Evolutionary conservation across 2,113 vertebrate genomes (phyloP), one percentile per base, ranked within the genome.

Genomic region (Anoplopoma fimbria): DNA sequence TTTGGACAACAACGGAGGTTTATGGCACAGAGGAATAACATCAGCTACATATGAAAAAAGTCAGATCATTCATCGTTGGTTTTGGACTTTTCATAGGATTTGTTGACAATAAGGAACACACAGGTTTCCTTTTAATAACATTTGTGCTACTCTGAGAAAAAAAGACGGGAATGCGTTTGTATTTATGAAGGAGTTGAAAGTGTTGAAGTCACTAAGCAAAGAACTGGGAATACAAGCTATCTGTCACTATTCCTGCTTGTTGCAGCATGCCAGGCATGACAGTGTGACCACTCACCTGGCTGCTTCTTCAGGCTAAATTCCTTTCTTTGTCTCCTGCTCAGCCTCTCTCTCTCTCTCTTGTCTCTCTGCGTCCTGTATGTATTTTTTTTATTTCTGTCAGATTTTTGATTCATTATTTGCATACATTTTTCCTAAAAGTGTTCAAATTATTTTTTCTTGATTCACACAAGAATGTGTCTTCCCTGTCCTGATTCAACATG

Each of bases 401-500:
- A 64, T 29, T 58, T n/a, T 31, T 69, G 10, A 33, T 2, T 0
- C 13, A 53, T 38, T 57, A 3, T 34, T 47, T 27, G 14, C 25
- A 10, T 36, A 27, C 2, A n/a, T 51, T 38, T 23, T 49, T 78
- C 47, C 51, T 1, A 38, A 36, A 80, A 72, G 34, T 23, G 21
- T 75, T 69, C 34, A 21, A 42, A 53, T 10, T 23, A 38, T 31
- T 64, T 79, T 27, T 15, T 62, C 15, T 58, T 19, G 61, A 62
- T 67, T 53, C 29, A 29, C 4, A 14, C 34, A 61, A 62, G 60
- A 82, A 73, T 21, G 5, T 68, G 33, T 61, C 61, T 57, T 27
- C 23, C 42, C 47, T 63, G 57, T 88, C 86, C 71, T 29, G 29
- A 71, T 36, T 57, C 61, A 68, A 75, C 79, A 34, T 78, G 38